A percentile compares a stretch with the other conserved stretches of the same genome.
Evolutionary conservation across 2,797 vertebrate genomes (phyloP).

Genomic region (Ctenosaura bakeri): DNA sequence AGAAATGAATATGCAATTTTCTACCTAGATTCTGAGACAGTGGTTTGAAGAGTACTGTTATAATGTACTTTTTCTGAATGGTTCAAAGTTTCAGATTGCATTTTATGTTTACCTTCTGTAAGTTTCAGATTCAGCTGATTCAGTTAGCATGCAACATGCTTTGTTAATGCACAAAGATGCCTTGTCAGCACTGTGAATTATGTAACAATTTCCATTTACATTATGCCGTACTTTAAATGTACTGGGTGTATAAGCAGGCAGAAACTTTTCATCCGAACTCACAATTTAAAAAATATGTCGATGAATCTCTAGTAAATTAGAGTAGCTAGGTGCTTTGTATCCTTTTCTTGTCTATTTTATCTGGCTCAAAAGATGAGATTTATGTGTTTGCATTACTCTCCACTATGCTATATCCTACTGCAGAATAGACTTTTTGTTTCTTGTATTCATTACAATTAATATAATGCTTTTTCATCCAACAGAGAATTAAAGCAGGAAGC

Average conservation of each 20-base stretch:
- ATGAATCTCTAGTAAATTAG: not conserved
- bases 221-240: not conserved
- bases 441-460: slow-evolving; percentile 11
- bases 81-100: not conserved
- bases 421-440: slow-evolving; percentile 20
- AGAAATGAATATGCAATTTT: not conserved
- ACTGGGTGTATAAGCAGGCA: not conserved
- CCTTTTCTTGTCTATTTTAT: not conserved
- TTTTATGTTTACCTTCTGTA: not conserved
- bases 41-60: not conserved
- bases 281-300: not conserved
- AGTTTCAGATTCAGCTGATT: too few relatives aligned
- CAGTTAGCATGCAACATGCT: not conserved
- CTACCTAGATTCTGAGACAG: not conserved
- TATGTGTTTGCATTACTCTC: not conserved
- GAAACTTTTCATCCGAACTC: not conserved
- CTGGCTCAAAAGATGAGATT: not conserved
- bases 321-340: not conserved
- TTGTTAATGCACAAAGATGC: not conserved
- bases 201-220: not conserved
- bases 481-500: slow-evolving; percentile 95
- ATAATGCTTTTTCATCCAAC: slow-evolving; percentile 49
- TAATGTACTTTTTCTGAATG: not conserved
- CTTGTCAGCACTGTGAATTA: not conserved
- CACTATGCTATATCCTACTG: not conserved